Evolutionary conservation across 2,888 invertebrate species (phyloP).

Genomic region (Mythimna ferrago): DNA sequence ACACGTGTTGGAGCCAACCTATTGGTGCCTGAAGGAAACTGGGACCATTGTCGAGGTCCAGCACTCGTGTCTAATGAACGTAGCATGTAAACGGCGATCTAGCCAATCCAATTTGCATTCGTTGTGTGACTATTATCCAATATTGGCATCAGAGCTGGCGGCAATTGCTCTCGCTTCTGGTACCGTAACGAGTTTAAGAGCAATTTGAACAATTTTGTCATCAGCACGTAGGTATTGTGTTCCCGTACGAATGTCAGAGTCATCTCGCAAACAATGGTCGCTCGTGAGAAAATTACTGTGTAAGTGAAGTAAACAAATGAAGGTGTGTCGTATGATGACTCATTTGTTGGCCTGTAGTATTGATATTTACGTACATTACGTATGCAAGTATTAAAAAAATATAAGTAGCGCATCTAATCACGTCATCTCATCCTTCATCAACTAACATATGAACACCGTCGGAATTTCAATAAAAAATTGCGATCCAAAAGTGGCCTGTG

Average conservation of each 20-base stretch:
- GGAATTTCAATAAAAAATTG: no score
- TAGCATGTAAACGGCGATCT: constrained; percentile 68
- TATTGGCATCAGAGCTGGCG: constrained; percentile 80
- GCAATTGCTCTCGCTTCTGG: constrained; percentile 81
- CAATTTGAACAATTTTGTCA: constrained; percentile 88
- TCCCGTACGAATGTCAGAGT: constrained; percentile 71
- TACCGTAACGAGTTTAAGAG: constrained; percentile 82
- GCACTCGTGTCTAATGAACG: constrained; percentile 42
- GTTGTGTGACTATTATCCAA: constrained; percentile 87
- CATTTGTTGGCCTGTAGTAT: constrained; percentile 19
- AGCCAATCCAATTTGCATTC: constrained; percentile 86
- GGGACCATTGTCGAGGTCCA: constrained; percentile 36
- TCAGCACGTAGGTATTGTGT: constrained; percentile 77
- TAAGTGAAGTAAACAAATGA: constrained; percentile 42
- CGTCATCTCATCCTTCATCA: constrained; percentile 12
- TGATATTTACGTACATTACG: neutral
- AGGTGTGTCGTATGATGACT: constrained; percentile 36
- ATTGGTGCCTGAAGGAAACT: constrained; percentile 41
- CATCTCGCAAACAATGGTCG: constrained; percentile 72
- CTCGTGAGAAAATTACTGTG: constrained; percentile 71
- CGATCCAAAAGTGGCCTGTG: no score
- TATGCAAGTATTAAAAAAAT: neutral
- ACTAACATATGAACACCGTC: neutral
- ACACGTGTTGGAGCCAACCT: constrained; percentile 37
- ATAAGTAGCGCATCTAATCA: neutral